These are phyloP conservation scores for Sebastes nivosus DNA, from an alignment of 2,797 vertebrate genomes.

Conservation along the genomic window DNA sequence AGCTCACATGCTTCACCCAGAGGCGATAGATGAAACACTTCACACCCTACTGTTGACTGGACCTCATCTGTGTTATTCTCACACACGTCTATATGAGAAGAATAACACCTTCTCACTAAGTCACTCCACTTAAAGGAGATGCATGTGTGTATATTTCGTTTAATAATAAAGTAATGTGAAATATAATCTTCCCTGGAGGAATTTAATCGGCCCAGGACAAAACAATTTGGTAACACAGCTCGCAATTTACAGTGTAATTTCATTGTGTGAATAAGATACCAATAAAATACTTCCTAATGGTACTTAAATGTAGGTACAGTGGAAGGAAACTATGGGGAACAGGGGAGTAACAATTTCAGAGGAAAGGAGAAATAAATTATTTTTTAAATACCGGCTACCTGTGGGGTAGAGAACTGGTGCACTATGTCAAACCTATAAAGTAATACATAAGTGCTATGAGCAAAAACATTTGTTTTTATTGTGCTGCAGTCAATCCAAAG, in stretches of 20 bases:
- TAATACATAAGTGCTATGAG: not conserved
- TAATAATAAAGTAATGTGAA: not conserved
- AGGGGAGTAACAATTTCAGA: not conserved
- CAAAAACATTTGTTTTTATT: not conserved
- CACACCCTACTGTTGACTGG: slow-evolving; percentile 29
- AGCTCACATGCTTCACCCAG: slow-evolving; percentile 11
- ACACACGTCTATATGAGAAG: not conserved
- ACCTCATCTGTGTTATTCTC: slow-evolving; percentile 3
- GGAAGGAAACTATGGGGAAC: not conserved
- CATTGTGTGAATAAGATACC: not conserved
- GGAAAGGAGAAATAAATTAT: not conserved
- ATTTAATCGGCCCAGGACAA: not conserved
- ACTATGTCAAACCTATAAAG: not conserved
- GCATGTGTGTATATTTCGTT: not conserved
- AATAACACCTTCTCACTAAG: not conserved
- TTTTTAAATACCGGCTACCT: not conserved
- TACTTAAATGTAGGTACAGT: not conserved
- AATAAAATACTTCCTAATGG: not conserved
- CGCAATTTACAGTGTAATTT: not conserved
- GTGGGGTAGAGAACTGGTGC: not conserved
- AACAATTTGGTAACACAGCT: not conserved
- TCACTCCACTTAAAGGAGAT: not conserved
- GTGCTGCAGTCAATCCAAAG: not conserved
- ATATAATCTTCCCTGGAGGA: not conserved
- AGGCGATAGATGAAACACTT: slow-evolving; percentile 20